These are phyloP conservation scores for Chorisops tibialis DNA, from an alignment of 2,888 invertebrate species.

Conservation along the genomic window DNA sequence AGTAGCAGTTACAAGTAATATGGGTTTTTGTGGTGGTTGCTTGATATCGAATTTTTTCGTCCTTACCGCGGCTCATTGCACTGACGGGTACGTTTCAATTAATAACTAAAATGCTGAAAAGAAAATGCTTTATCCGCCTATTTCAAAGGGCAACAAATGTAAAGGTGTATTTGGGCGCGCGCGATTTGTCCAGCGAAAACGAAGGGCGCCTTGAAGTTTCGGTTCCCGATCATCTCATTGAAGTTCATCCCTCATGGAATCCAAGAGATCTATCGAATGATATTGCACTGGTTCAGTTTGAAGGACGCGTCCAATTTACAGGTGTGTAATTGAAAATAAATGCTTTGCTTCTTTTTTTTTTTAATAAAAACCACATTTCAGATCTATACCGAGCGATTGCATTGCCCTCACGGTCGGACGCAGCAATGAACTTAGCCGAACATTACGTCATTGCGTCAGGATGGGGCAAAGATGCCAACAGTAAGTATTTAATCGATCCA, in stretches of 20 bases:
- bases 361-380: background rate
- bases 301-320: background rate
- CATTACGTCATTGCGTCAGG: slow-evolving; percentile 1
- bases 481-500: background rate
- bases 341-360: background rate
- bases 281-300: slow-evolving; percentile 9
- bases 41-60: too few relatives aligned
- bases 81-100: background rate
- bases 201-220: background rate
- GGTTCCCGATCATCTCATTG: background rate
- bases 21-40: too few relatives aligned
- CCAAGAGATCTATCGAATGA: background rate
- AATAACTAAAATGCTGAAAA: too few relatives aligned
- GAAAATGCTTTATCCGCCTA: too few relatives aligned
- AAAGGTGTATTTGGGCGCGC: slow-evolving; percentile 8
- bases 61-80: too few relatives aligned
- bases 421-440: background rate
- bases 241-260: background rate
- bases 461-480: slow-evolving; percentile 27
- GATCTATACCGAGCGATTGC: background rate
- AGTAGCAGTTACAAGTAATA: too few relatives aligned
- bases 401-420: background rate
- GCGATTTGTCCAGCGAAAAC: background rate
- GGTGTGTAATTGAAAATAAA: background rate
- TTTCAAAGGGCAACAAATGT: too few relatives aligned